Percentiles rank a stretch among this genome's conserved stretches.
Conservation (phyloP, 2,113 vertebrate genomes). For the Strix aluco region DNA sequence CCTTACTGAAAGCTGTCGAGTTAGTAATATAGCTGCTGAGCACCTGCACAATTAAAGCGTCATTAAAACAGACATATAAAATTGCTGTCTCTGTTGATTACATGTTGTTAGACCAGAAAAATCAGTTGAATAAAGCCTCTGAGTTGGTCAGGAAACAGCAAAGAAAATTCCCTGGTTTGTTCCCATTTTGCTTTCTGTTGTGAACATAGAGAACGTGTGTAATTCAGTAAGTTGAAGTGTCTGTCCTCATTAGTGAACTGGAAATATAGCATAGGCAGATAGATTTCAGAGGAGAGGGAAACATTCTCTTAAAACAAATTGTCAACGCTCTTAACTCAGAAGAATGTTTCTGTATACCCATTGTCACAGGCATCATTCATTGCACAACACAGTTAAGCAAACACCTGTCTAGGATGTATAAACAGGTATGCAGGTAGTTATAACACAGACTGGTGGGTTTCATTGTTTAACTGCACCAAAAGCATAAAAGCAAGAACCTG, state of each 20-base stretch:
- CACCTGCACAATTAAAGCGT: constrained; percentile 40
- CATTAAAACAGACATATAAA: not conserved
- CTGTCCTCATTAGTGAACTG: not conserved
- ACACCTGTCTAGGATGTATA: not conserved
- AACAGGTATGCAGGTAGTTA: not conserved
- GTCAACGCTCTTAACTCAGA: not conserved
- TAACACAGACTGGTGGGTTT: not conserved
- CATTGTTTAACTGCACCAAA: not conserved
- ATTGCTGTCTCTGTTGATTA: not conserved
- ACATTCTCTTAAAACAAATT: not conserved
- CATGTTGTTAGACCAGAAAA: not conserved
- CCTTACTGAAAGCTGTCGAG: not conserved
- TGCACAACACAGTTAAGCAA: not conserved
- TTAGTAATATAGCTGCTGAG: not conserved
- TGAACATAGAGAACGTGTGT: accelerated
- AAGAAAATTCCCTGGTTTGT: not conserved
- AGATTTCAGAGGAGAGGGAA: not conserved
- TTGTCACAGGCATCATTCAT: not conserved
- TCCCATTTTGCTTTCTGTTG: not conserved
- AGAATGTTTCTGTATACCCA: not conserved
- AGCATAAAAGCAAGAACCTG: not conserved
- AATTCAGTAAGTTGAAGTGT: not conserved
- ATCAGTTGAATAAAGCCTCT: not conserved
- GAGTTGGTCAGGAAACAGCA: not conserved
- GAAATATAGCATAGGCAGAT: not conserved